phyloP scores from a whole-genome alignment of 1,140 invertebrate genomes.

The Drosophila pruinosa region DNA sequence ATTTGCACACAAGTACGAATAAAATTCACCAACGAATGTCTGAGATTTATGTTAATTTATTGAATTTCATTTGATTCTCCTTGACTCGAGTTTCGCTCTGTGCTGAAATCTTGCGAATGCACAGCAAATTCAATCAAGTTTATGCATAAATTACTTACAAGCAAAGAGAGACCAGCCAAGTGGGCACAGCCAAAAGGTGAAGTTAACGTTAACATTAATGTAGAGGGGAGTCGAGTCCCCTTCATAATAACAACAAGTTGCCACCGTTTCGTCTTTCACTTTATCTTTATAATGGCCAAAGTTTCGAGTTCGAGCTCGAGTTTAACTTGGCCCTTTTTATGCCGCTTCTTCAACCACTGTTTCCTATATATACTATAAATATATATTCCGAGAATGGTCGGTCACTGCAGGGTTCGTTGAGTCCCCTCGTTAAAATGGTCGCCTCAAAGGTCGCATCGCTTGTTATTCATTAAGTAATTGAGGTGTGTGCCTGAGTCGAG shows the following conservation, averaged over 20 bases:
- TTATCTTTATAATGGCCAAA: constrained; percentile 77
- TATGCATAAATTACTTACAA: constrained; percentile 65
- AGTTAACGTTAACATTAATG: constrained; percentile 14
- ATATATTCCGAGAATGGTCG: constrained; percentile 24
- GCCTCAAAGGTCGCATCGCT: constrained; percentile 27
- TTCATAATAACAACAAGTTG: constrained; percentile 34
- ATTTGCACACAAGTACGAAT: constrained; percentile 57
- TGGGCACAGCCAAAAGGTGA: constrained; percentile 9
- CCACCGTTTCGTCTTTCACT: constrained; percentile 40
- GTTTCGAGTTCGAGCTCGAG: constrained; percentile 45
- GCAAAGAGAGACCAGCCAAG: not conserved
- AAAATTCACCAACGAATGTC: constrained; percentile 37
- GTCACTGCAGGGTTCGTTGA: constrained; percentile 27
- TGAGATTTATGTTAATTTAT: constrained; percentile 79
- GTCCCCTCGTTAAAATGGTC: constrained; percentile 52
- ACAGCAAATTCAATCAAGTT: constrained; percentile 69
- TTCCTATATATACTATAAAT: not conserved
- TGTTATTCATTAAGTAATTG: constrained; percentile 77
- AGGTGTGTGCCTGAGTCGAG: constrained; percentile 30
- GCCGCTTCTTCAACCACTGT: too few species aligned
- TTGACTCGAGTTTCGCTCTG: not conserved
- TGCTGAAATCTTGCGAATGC: constrained; percentile 48
- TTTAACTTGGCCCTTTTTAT: constrained; percentile 43
- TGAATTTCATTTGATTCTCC: constrained; percentile 69
- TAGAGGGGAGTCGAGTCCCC: not conserved